Evolutionary conservation across 2,797 vertebrate species (phyloP), one percentile per base, ranked within the genome.

Genomic region (Loriculus beryllinus): DNA sequence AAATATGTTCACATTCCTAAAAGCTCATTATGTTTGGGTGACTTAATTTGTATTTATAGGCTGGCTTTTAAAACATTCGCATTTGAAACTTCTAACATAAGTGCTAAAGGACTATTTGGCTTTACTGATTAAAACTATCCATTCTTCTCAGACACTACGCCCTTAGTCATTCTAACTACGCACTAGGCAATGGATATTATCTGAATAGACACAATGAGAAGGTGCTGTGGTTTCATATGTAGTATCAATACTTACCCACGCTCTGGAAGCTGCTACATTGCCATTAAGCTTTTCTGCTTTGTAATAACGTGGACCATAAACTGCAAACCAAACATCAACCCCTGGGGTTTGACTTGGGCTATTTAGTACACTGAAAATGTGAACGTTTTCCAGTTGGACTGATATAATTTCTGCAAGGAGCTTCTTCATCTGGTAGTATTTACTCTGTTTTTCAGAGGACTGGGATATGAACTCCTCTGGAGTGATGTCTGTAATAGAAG

Each of bases 241-340:
- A 42, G 11, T 23, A 45, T 6, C 21, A n/a, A 29, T 43, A 90
- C 94, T 94, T 87, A 99, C 99, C 98, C 98, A 97, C 2, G 86
- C 95, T 96, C 96, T 98, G 94, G 98, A 97, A 16, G 97, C 98
- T 6, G 98, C 98, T 90, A 99, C 94, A 10, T 98, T 98, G 64
- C 98, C 98, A 22, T 98, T 98, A 51, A 99, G 98, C 94, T 98
- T 99, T 97, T 98, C 98, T 4, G 98, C 91, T 95, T 97, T 98
- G 95, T 98, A 98, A 93, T 98, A 98, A 6, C 98, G 96, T 3
- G 98, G 98, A 60, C 98, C 98, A 33, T 97, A 98, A 69, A 98
- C 98, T 4, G 98, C 97, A 40, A 99, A 98, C 98, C 98, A 99
- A 57, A 99, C 88, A 49, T 97, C 97, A 82, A 98, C 80, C n/a